Base-by-base conservation (phyloP, 2,888 invertebrate genomes). In the Tetranychus truncatus region DNA sequence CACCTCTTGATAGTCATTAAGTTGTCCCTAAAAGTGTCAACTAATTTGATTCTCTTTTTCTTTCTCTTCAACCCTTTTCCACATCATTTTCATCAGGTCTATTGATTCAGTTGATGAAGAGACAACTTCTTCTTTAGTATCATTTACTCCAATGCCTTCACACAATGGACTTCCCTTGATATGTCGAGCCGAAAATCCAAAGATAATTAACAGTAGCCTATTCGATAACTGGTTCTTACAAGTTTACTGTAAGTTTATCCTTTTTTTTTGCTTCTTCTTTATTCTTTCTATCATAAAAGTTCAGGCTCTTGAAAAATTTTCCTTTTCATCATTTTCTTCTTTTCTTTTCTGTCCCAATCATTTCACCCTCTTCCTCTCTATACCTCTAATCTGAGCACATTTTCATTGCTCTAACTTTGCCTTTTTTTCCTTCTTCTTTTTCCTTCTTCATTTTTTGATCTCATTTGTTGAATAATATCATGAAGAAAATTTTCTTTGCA, bases 241-340 rank as follows among this genome's bases (percentile, higher is more conserved):
- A 24, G 34, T 72, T 72, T 45, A 72, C 20, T 72, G 72, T 72
- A 72, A 72, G 72, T 72, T 24, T 18, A 72, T 15, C 55, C 9
- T 55, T 55, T 15, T 55, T 15, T 55, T 55, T 15, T 55, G 34
- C 34, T 4, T 34, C 34, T 34, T 34, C 34, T 34, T 34, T 34
- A 34, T 34, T 5, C 34, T 34, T 5, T 34, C 34, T 34, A 34
- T 34, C 34, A 34, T 34, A 5, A 34, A 34, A 34, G 34, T 34
- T 34, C 34, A 34, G 34, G 34, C 34, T 34, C 34, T 34, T 34
- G 34, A 34, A 34, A 34, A 34, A 34, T 34, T 34, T 34, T 34
- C 34, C 55, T 55, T 55, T 9, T 55, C 9, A 15, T 55, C 55
- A 55, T 15, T 55, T 55, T 55, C 55, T 55, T 15, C 6, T 6